Evolutionary conservation across 2,888 invertebrate genomes (phyloP).

Genomic region (Eupithecia vulgata): DNA sequence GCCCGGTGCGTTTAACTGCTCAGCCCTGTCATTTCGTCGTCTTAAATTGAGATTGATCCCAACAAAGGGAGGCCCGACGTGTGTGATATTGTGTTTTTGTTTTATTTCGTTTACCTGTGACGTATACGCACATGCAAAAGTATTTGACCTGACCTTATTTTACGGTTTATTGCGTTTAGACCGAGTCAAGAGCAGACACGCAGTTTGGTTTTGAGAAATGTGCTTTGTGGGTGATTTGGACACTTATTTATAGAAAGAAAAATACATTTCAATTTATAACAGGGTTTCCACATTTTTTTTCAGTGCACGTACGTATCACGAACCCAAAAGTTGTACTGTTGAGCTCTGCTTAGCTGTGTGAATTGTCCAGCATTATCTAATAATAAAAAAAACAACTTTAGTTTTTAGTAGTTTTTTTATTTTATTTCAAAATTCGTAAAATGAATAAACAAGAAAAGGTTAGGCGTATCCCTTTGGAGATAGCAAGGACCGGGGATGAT

Average conservation of each 20-base stretch:
- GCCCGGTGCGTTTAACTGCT: constrained; percentile 82
- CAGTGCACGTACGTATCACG: neutral
- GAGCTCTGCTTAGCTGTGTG: too few species aligned
- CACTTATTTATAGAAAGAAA: neutral
- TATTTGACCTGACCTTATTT: constrained; percentile 52
- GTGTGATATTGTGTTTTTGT: constrained; percentile 67
- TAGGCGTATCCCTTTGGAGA: constrained; percentile 65
- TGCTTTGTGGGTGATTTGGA: neutral
- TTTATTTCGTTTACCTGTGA: constrained; percentile 58
- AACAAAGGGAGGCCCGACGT: constrained; percentile 66
- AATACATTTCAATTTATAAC: neutral
- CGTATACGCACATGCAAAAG: constrained; percentile 51
- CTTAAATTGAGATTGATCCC: constrained; percentile 83
- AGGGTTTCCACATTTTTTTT: neutral
- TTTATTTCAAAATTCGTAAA: constrained; percentile 71
- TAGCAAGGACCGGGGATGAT: constrained; percentile 64
- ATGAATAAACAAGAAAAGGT: constrained; percentile 81
- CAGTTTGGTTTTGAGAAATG: constrained; percentile 18
- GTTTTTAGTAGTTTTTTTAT: too few species aligned
- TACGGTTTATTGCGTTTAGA: constrained; percentile 42
- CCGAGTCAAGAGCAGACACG: constrained; percentile 20
- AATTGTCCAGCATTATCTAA: too few species aligned
- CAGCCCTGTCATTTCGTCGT: constrained; percentile 79
- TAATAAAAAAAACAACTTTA: too few species aligned
- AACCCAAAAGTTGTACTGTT: neutral